Conservation (phyloP, 2,888 invertebrate genomes). For the Notocelia uddmanniana region DNA sequence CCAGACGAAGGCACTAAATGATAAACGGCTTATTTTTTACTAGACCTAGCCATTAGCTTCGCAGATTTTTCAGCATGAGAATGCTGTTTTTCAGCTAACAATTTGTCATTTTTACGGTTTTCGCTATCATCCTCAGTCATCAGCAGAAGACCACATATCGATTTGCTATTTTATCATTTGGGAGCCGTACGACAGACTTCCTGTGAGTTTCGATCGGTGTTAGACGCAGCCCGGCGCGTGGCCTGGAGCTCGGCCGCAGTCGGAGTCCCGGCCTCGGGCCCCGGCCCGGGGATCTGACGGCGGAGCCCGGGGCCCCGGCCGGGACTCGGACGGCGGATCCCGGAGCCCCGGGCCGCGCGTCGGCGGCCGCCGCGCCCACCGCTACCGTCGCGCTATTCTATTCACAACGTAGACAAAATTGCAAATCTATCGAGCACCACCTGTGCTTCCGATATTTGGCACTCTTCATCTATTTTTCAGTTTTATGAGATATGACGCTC, state of each 20-base stretch:
- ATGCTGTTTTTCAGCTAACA: constrained; percentile 63
- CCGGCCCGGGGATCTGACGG: constrained; percentile 40
- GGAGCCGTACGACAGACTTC: constrained; percentile 76
- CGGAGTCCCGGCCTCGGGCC: not conserved
- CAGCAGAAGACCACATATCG: constrained; percentile 58
- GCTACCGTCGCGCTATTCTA: constrained; percentile 66
- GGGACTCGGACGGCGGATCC: constrained; percentile 43
- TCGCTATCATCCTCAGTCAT: constrained; percentile 63
- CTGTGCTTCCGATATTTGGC: constrained; percentile 83
- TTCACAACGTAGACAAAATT: constrained; percentile 78
- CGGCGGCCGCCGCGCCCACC: constrained; percentile 51
- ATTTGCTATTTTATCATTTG: constrained; percentile 83
- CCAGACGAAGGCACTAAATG: constrained; percentile 82
- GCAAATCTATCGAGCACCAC: constrained; percentile 81
- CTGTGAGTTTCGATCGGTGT: constrained; percentile 72
- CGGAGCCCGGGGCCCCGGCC: constrained; percentile 48
- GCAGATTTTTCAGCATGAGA: constrained; percentile 71
- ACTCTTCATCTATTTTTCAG: constrained; percentile 74
- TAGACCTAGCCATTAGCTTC: constrained; percentile 67
- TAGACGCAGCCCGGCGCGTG: constrained; percentile 70
- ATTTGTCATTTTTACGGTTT: constrained; percentile 55
- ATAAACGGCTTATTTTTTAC: constrained; percentile 78
- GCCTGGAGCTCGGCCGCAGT: constrained; percentile 20
- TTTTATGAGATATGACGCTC: constrained; percentile 37
- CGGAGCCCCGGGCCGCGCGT: constrained; percentile 30